Conservation (phyloP, 1,140 invertebrate genomes). For the Pomacea maculata region DNA sequence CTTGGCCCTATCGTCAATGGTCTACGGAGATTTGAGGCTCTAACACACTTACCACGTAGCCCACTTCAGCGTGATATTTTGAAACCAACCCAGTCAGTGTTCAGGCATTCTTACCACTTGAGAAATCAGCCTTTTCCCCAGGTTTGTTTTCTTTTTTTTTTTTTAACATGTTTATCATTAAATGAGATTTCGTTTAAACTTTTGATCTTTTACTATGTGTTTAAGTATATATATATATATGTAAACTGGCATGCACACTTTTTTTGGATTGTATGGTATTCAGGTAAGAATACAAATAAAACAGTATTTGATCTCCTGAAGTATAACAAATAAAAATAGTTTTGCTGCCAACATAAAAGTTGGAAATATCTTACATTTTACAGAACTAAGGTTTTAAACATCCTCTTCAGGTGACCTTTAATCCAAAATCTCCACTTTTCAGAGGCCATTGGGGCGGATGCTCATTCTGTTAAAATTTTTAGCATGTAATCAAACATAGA, state of each 20-base stretch:
- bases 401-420: no score
- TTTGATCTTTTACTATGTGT: no score
- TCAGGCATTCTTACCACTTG: not conserved
- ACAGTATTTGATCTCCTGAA: not conserved
- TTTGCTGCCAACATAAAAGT: not conserved
- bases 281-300: not conserved
- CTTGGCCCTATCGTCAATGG: slow-evolving; percentile 24
- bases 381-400: no score
- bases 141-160: not conserved
- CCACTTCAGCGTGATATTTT: slow-evolving; percentile 37
- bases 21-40: slow-evolving; percentile 31
- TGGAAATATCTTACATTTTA: not conserved
- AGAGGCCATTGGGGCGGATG: not conserved
- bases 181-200: no score
- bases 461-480: not conserved
- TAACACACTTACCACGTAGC: slow-evolving; percentile 30
- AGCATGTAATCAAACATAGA: not conserved
- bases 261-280: not conserved
- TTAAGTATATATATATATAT: no score
- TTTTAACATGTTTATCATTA: not conserved
- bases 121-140: not conserved
- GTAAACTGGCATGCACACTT: no score
- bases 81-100: slow-evolving; percentile 18
- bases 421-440: no score
- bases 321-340: not conserved